A percentile compares a stretch with the other conserved stretches of the same genome.
phyloP scores from a whole-genome alignment of 2,113 vertebrate species.

The Regulus satrapa region DNA sequence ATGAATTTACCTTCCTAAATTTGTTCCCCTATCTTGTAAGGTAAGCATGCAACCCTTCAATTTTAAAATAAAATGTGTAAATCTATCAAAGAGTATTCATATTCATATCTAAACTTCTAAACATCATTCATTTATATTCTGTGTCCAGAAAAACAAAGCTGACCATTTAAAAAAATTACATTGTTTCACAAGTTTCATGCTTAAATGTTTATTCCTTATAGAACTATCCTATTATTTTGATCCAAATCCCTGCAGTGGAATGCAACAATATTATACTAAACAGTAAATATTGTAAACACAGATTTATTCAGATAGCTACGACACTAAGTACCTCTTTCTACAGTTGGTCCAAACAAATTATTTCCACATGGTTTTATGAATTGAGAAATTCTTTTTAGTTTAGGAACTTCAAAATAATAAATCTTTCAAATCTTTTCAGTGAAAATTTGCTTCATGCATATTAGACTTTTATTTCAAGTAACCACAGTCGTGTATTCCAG shows the following conservation, averaged over 20 bases:
- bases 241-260: background rate
- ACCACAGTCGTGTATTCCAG: background rate
- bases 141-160: background rate
- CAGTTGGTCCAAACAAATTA: background rate
- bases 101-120: background rate
- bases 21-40: background rate
- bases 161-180: background rate
- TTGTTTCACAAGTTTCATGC: background rate
- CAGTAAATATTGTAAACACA: background rate
- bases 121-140: background rate
- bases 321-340: background rate
- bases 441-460: background rate
- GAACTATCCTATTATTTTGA: background rate
- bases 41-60: background rate
- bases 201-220: background rate
- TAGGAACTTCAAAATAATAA: background rate
- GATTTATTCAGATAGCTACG: background rate
- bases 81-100: background rate
- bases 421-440: background rate
- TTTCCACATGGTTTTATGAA: background rate
- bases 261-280: background rate
- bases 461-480: conserved; percentile 23
- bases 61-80: background rate
- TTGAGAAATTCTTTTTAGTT: background rate
- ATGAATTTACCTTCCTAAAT: background rate